Conservation (phyloP, 2,797 vertebrate species). For the Falco rusticolus region DNA sequence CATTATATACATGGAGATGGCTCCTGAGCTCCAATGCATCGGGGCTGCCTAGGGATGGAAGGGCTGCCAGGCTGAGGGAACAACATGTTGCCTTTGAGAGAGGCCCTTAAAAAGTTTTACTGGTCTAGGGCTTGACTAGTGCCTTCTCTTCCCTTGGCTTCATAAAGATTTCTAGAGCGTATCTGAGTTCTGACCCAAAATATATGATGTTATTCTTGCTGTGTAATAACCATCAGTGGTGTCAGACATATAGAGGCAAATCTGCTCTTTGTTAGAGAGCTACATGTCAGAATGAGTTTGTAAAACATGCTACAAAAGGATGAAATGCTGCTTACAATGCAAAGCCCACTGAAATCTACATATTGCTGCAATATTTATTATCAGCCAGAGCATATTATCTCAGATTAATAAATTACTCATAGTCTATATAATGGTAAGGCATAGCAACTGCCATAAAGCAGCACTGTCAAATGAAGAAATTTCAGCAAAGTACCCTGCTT, state of each 20-base stretch:
- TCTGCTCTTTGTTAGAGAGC: conserved; percentile 18
- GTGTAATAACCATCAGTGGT: background rate
- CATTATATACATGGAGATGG: background rate
- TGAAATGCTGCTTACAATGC: conserved; percentile 15
- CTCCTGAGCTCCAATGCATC: background rate
- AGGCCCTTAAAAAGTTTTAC: background rate
- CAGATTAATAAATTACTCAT: conserved; percentile 49
- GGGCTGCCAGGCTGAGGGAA: background rate
- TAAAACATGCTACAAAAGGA: background rate
- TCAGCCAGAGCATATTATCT: conserved; percentile 18
- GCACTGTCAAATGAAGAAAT: background rate
- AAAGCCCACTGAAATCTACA: conserved; percentile 35
- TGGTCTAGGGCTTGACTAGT: background rate
- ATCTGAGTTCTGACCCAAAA: background rate
- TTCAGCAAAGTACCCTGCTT: background rate
- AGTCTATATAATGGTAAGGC: background rate
- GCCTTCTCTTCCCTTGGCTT: background rate
- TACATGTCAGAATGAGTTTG: conserved; percentile 25
- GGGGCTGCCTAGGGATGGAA: background rate
- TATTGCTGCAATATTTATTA: conserved; percentile 25
- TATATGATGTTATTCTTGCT: background rate
- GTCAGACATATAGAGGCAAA: background rate
- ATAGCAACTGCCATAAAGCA: conserved; percentile 11
- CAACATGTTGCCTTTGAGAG: background rate
- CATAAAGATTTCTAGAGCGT: background rate